phyloP scores from a whole-genome alignment of 2,797 vertebrate species.

The Acridotheres tristis region DNA sequence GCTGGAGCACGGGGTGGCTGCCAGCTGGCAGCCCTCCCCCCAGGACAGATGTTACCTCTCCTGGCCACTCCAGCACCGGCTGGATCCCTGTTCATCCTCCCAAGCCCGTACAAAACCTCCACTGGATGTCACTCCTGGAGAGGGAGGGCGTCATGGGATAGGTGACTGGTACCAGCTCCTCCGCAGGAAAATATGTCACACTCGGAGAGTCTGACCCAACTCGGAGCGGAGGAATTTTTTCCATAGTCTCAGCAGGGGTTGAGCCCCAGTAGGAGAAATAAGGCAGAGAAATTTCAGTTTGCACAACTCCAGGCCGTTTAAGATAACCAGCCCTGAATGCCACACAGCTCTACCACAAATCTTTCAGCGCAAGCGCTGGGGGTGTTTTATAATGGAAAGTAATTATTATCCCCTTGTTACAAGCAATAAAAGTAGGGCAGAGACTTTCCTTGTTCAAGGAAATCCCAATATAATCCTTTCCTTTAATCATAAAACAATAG shows the following conservation, averaged over 20 bases:
- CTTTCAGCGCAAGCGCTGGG: neutral
- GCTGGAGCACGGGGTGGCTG: neutral
- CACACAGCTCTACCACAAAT: neutral
- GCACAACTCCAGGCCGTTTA: neutral
- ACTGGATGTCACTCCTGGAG: fast-evolving
- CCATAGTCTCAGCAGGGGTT: neutral
- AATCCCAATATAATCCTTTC: constrained; percentile 61
- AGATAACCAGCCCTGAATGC: neutral
- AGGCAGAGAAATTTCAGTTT: neutral
- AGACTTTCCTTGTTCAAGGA: constrained; percentile 45
- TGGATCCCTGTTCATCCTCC: neutral
- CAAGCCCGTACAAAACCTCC: neutral
- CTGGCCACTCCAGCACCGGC: fast-evolving
- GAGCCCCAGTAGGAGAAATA: neutral
- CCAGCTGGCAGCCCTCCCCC: neutral
- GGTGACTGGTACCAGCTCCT: neutral
- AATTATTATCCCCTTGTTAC: constrained; percentile 52
- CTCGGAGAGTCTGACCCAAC: neutral
- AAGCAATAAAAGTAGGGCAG: constrained; percentile 52
- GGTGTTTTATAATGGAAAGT: constrained; percentile 27
- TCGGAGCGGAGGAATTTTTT: neutral
- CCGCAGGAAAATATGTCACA: neutral
- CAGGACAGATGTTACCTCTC: neutral
- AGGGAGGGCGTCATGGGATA: fast-evolving
- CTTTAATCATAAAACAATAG: constrained; percentile 64